These are phyloP conservation scores for Lepidocolaptes lacrymiger DNA, from an alignment of 2,797 vertebrate species.

Conservation along the genomic window DNA sequence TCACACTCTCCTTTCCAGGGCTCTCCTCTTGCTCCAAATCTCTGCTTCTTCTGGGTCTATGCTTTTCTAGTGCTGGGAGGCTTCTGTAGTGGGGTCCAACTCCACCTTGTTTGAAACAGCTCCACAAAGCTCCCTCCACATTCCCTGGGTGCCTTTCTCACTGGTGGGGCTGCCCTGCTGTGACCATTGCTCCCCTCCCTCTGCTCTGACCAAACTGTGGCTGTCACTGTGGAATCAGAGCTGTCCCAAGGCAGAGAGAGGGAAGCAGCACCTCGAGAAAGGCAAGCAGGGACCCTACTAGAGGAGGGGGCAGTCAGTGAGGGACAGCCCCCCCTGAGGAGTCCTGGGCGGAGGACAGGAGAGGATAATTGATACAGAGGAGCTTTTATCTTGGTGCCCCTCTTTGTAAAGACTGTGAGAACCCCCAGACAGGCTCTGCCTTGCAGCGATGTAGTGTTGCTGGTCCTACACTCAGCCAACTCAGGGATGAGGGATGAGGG, in stretches of 20 bases:
- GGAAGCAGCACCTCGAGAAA: neutral
- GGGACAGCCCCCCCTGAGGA: neutral
- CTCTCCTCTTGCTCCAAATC: neutral
- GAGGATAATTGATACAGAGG: neutral
- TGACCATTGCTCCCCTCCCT: neutral
- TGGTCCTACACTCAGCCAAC: accelerated
- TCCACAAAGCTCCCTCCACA: neutral
- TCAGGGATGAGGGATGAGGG: neutral
- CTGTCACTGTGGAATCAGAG: neutral
- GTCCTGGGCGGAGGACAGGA: neutral
- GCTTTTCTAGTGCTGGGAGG: neutral
- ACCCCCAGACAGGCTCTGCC: neutral
- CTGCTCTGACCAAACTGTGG: neutral
- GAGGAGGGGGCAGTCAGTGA: neutral
- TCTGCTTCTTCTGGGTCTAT: conserved; percentile 43
- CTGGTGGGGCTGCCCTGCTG: neutral
- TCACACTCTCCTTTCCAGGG: neutral
- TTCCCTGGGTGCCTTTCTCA: neutral
- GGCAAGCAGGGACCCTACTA: neutral
- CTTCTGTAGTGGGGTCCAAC: neutral
- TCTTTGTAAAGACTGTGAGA: neutral
- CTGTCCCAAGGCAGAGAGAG: neutral
- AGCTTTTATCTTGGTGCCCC: neutral
- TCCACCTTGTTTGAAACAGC: neutral
- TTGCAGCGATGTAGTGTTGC: neutral